phyloP scores from a whole-genome alignment of 2,888 invertebrate species.

The Linhomoeus sp. region DNA sequence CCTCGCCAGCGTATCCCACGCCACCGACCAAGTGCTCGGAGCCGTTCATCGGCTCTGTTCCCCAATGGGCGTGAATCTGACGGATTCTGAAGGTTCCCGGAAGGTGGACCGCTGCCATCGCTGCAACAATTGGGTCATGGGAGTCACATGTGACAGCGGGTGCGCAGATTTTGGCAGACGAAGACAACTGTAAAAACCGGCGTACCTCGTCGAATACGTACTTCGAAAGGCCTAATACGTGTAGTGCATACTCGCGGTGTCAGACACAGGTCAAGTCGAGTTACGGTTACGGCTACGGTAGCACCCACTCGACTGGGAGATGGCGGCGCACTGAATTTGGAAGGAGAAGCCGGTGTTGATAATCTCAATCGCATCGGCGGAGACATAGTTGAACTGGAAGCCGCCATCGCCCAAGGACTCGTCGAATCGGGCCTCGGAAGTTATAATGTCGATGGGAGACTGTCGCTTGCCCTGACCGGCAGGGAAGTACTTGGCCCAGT shows the following conservation, averaged over 20 bases:
- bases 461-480: conserved; percentile 5
- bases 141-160: not conserved
- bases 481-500: conserved; percentile 8
- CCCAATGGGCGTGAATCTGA: conserved; percentile 6
- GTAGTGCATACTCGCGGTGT: too few relatives aligned
- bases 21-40: conserved; percentile 25
- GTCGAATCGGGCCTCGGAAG: conserved; percentile 3
- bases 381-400: conserved; percentile 6
- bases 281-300: too few relatives aligned
- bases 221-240: too few relatives aligned
- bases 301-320: not conserved
- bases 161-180: too few relatives aligned
- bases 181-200: too few relatives aligned
- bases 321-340: not conserved
- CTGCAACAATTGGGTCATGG: not conserved
- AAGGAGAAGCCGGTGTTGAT: conserved; percentile 4
- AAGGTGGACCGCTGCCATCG: conserved; percentile 2
- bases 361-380: not conserved
- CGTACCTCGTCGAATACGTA: too few relatives aligned
- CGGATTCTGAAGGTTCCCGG: not conserved
- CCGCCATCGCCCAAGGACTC: conserved; percentile 4
- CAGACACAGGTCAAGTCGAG: too few relatives aligned
- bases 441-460: conserved; percentile 7
- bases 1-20: conserved; percentile 4
- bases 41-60: conserved; percentile 25